These are phyloP conservation scores for Tachina fera DNA, from an alignment of 2,888 invertebrate species.

Conservation along the genomic window DNA sequence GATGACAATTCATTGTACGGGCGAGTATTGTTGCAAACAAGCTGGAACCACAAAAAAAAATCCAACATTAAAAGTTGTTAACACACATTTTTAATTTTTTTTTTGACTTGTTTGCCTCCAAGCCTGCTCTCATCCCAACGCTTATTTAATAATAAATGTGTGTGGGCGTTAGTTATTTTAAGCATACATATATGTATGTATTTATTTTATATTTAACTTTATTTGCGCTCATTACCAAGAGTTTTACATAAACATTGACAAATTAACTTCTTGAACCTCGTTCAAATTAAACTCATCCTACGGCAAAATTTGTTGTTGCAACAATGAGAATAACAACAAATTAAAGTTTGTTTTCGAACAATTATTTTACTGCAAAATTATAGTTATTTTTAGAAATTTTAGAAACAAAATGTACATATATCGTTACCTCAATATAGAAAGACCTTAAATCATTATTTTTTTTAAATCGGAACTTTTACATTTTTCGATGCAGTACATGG, in stretches of 20 bases:
- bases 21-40: conserved; percentile 17
- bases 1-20: conserved; percentile 51
- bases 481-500: no score
- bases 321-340: no score
- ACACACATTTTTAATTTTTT: conserved; percentile 57
- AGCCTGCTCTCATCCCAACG: conserved; percentile 20
- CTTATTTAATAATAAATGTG: conserved; percentile 22
- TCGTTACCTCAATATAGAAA: no score
- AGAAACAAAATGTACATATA: no score
- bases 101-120: neutral
- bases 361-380: no score
- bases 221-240: neutral
- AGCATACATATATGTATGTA: conserved; percentile 15
- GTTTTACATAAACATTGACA: conserved; percentile 20
- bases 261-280: neutral
- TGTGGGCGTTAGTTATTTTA: conserved; percentile 55
- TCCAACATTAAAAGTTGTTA: conserved; percentile 48
- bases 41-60: conserved; percentile 1
- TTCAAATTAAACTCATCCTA: no score
- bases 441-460: no score
- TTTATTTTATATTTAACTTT: conserved; percentile 33
- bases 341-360: no score
- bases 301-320: no score
- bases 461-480: no score
- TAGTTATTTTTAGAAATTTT: no score